A percentile compares a stretch with the other conserved stretches of the same genome.
Evolutionary conservation across 2,888 invertebrate genomes (phyloP).

Genomic region (Magallana nippona): DNA sequence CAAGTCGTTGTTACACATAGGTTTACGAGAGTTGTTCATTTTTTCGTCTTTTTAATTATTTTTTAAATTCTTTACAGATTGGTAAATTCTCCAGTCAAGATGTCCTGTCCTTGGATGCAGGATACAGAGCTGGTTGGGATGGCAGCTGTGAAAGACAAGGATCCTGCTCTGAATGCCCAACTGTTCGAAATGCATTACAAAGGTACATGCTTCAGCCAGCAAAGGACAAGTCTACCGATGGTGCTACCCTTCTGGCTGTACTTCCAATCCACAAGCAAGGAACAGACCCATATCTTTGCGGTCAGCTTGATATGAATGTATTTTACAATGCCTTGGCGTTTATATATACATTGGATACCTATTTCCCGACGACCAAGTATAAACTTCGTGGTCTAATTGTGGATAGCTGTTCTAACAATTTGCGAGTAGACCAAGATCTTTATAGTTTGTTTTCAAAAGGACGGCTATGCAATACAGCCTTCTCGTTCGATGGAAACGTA

Average conservation of each 20-base stretch:
- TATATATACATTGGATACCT: conserved; percentile 72
- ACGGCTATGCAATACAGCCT: conserved; percentile 72
- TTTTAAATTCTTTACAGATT: conserved; percentile 61
- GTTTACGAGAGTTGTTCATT: too few species aligned
- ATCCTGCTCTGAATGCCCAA: conserved; percentile 74
- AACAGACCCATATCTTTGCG: conserved; percentile 67
- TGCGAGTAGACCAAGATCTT: conserved; percentile 72
- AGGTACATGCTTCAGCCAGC: conserved; percentile 58
- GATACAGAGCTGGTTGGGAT: conserved; percentile 63
- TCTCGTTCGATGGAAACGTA: conserved; percentile 55
- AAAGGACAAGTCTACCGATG: conserved; percentile 59
- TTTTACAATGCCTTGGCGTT: conserved; percentile 77
- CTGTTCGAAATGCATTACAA: conserved; percentile 62
- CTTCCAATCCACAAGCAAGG: conserved; percentile 70
- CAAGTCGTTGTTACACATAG: too few species aligned
- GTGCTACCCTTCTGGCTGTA: conserved; percentile 64
- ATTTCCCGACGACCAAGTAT: conserved; percentile 39
- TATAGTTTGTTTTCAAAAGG: conserved; percentile 74
- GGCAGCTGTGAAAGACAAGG: conserved; percentile 70
- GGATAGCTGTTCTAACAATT: conserved; percentile 73
- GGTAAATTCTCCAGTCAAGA: conserved; percentile 62
- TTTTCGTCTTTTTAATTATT: background rate
- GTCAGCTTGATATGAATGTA: conserved; percentile 65
- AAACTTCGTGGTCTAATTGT: conserved; percentile 66
- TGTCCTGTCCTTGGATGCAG: conserved; percentile 44